Conservation (phyloP, 2,113 vertebrate species). For the Ammodytes marinus region DNA sequence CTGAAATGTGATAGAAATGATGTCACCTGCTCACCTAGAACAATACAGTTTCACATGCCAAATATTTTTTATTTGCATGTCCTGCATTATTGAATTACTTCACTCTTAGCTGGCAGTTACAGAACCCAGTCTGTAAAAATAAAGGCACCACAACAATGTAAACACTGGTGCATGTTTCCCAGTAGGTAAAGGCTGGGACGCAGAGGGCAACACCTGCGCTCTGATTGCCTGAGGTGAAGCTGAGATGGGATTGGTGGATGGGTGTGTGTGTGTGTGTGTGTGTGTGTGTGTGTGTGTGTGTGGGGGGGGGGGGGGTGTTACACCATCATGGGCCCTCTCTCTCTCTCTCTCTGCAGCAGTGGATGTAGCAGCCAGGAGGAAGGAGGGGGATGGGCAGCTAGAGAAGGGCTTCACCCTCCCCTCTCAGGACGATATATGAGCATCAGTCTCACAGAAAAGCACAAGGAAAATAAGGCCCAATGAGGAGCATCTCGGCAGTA, state of each 20-base stretch:
- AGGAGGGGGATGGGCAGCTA: conserved; percentile 61
- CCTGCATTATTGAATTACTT: conserved; percentile 16
- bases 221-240: conserved; percentile 56
- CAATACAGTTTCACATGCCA: conserved; percentile 12
- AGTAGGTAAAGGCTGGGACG: conserved; percentile 36
- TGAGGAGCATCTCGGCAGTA: conserved; percentile 16
- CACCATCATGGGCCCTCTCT: conserved; percentile 53
- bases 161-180: conserved; percentile 37
- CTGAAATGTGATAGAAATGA: not conserved
- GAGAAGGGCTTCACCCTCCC: conserved; percentile 35
- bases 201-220: conserved; percentile 65
- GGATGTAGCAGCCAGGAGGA: conserved; percentile 52
- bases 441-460: conserved; percentile 36
- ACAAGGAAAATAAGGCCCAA: conserved; percentile 36
- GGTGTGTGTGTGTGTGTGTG: not conserved
- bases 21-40: not conserved
- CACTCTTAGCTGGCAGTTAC: conserved; percentile 13
- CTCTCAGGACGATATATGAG: conserved; percentile 46
- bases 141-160: conserved; percentile 38
- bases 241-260: conserved; percentile 56
- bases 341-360: conserved; percentile 66
- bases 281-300: too few species aligned
- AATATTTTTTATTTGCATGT: not conserved
- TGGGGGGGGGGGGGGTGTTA: conserved; percentile 36
- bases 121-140: conserved; percentile 35